A percentile compares a stretch with the other conserved stretches of the same genome.
phyloP scores from a whole-genome alignment of 2,113 vertebrate species.

The Bujurquina vittata region DNA sequence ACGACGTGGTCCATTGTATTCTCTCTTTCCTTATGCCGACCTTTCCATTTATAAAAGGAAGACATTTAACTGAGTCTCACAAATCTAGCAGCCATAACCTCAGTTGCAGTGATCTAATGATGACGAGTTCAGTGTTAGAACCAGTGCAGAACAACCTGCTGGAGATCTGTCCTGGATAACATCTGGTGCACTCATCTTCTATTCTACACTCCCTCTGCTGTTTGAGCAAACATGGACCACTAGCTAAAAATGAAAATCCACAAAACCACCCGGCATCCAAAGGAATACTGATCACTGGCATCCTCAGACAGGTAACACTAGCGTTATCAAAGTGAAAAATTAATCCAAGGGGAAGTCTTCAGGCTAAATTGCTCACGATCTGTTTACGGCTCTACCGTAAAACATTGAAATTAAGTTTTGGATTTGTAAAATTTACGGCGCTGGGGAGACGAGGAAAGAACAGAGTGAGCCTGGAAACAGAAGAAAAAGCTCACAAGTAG shows the following conservation, averaged over 20 bases:
- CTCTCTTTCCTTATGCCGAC: too few species aligned
- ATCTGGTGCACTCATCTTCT: background rate
- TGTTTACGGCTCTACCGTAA: too few species aligned
- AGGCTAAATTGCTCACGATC: fast-evolving
- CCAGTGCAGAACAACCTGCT: background rate
- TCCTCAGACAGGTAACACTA: background rate
- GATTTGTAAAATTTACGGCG: background rate
- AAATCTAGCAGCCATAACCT: background rate
- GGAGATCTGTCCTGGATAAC: background rate
- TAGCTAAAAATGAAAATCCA: background rate
- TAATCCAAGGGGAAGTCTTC: background rate
- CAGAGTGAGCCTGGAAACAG: background rate
- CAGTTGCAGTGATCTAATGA: background rate
- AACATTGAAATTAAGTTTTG: fast-evolving
- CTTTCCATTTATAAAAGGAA: background rate
- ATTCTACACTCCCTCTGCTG: background rate
- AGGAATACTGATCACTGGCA: background rate
- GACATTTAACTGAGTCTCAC: background rate
- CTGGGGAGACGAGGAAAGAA: background rate
- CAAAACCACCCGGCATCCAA: background rate
- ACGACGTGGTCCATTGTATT: too few species aligned
- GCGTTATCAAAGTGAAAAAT: background rate
- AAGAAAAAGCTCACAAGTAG: background rate
- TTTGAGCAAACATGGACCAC: background rate
- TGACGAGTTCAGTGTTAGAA: background rate